phyloP scores from a whole-genome alignment of 2,113 vertebrate species.

The Hippocampus guttulatus region DNA sequence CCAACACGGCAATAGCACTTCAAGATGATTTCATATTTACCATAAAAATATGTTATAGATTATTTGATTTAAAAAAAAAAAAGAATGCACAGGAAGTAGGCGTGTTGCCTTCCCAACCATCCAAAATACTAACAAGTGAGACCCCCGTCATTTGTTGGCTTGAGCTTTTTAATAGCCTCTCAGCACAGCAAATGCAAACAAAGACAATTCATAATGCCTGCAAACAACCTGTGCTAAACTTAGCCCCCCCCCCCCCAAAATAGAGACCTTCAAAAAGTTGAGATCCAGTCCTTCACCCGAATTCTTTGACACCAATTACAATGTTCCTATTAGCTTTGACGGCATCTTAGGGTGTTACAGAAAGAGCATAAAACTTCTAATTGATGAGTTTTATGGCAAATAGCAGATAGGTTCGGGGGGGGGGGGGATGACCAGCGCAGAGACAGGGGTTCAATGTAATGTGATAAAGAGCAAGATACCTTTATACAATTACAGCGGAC shows the following conservation, averaged over 20 bases:
- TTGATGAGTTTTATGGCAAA: background rate
- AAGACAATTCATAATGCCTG: too few relatives aligned
- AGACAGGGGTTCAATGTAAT: too few relatives aligned
- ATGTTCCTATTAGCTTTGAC: too few relatives aligned
- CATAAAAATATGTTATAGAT: background rate
- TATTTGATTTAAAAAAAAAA: background rate
- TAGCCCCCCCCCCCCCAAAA: too few relatives aligned
- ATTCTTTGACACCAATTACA: background rate
- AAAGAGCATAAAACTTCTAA: background rate
- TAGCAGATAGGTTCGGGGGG: background rate
- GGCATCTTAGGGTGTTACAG: background rate
- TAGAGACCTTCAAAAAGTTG: background rate
- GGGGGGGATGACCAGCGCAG: too few relatives aligned
- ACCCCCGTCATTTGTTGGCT: background rate
- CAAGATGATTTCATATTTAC: background rate
- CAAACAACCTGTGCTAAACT: too few relatives aligned
- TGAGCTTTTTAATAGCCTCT: background rate
- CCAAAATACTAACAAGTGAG: background rate
- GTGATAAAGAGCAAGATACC: too few relatives aligned
- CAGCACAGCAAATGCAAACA: background rate
- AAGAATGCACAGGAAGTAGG: background rate
- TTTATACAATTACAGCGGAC: too few relatives aligned
- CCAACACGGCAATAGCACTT: too few relatives aligned
- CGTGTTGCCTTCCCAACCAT: too few relatives aligned
- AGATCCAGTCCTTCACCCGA: background rate